Base-by-base conservation (phyloP, 2,797 vertebrate species). In the Periparus ater region DNA sequence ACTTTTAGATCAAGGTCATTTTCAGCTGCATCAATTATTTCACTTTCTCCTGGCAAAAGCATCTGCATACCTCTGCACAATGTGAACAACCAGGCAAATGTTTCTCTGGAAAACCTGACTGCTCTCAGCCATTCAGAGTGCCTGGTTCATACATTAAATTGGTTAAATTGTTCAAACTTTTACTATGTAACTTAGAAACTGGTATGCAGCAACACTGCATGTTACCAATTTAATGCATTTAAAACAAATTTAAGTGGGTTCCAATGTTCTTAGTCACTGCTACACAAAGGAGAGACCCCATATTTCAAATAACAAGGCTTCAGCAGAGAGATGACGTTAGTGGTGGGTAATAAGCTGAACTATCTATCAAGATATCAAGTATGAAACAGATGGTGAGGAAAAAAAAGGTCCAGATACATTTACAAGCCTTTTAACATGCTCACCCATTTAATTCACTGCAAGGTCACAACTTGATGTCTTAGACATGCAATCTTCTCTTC, bases 21-120 rank as follows among this genome's bases (percentile, higher is more conserved):
- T 97, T 97, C 91, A 95, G 96, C 95, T 97, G 97, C 95, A 96
- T 98, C 97, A 97, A 95, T 97, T 98, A 97, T 97, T 97, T 98
- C 90, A 96, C 92, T 97, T 97, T 98, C 95, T 97, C 91, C 96
- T 98, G 97, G 97, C 97, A 96, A 95, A 96, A 94, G 94, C 94
- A 95, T 97, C 96, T 95, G 93, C 95, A 94, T 95, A 97, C 94
- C 95, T 97, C 95, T 96, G 96, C 97, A 78, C 97, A 98, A 96
- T 91, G 92, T 91, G 94, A 96, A 76, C 96, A 82, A 91, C 90
- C 38, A 86, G 93, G 90, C 88, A 26, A 96, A 96, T 1, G 2
- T 92, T 95, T 75, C 85, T 45, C 90, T 98, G 98, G 98, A 98
- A 98, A 98, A 96, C 94, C 88, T 98, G 96, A 95, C 94, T 93